Conservation (phyloP, 2,113 vertebrate species). For the Sclerurus mexicanus region DNA sequence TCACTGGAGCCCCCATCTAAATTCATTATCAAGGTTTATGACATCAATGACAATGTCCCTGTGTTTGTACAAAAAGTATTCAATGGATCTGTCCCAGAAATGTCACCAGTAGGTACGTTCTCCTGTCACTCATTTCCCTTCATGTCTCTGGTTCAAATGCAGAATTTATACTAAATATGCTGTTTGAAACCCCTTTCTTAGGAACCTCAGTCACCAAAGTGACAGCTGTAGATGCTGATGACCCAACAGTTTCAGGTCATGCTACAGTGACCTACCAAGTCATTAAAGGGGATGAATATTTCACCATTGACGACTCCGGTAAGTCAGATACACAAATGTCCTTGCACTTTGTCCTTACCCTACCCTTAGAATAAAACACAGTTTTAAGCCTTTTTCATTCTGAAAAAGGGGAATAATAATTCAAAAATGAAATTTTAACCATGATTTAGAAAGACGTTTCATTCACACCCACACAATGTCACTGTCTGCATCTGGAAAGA, state of each 20-base stretch:
- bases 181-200: slow-evolving; percentile 43
- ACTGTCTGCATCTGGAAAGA: neutral
- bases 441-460: neutral
- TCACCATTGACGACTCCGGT: slow-evolving; percentile 85
- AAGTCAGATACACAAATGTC: neutral
- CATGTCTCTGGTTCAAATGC: neutral
- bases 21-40: slow-evolving; percentile 85
- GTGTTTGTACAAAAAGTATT: slow-evolving; percentile 75
- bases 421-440: neutral
- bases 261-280: slow-evolving; percentile 82
- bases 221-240: slow-evolving; percentile 88
- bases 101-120: slow-evolving; percentile 80
- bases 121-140: neutral
- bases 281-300: slow-evolving; percentile 72
- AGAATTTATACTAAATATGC: neutral
- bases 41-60: slow-evolving; percentile 91
- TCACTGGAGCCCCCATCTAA: slow-evolving; percentile 77
- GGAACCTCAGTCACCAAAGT: slow-evolving; percentile 82
- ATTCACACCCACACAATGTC: neutral
- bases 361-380: neutral
- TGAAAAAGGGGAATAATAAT: neutral
- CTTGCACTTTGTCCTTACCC: neutral
- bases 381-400: neutral
- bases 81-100: slow-evolving; percentile 85
- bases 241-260: slow-evolving; percentile 84